Conservation (phyloP, 2,888 invertebrate genomes). For the Eupithecia centaureata region DNA sequence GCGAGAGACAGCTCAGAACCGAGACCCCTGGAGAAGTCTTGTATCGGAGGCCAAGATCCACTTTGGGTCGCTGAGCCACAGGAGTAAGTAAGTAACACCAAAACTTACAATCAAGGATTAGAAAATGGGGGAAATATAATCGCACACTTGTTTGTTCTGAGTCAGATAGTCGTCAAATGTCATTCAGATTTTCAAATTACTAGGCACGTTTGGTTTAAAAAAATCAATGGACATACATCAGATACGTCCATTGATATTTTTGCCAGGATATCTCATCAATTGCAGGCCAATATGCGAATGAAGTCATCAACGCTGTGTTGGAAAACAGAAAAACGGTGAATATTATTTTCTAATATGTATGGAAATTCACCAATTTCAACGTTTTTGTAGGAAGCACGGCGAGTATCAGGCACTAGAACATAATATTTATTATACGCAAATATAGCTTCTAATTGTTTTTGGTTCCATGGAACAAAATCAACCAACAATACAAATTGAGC, state of each 20-base stretch:
- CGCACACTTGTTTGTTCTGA: not conserved
- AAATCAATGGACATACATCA: not conserved
- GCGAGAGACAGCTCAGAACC: no score
- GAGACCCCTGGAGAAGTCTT: no score
- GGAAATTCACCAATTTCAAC: not conserved
- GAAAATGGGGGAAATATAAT: not conserved
- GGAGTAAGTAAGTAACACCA: no score
- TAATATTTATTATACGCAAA: not conserved
- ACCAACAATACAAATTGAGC: constrained; percentile 15
- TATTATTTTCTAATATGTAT: not conserved
- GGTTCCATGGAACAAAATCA: constrained; percentile 5
- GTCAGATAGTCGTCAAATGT: not conserved
- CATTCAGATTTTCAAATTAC: not conserved
- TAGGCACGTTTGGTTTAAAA: not conserved
- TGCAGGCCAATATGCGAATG: not conserved
- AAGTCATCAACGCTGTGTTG: not conserved
- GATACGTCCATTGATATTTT: no score
- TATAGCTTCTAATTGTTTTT: not conserved
- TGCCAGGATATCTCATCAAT: not conserved
- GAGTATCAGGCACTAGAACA: not conserved
- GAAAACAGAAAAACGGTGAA: not conserved
- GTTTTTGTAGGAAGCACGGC: not conserved
- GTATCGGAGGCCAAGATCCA: no score
- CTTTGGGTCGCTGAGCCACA: no score
- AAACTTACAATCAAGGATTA: no score